A percentile compares a stretch with the other conserved stretches of the same genome.
phyloP scores from a whole-genome alignment of 2,113 vertebrate genomes.

The Picathartes gymnocephalus region DNA sequence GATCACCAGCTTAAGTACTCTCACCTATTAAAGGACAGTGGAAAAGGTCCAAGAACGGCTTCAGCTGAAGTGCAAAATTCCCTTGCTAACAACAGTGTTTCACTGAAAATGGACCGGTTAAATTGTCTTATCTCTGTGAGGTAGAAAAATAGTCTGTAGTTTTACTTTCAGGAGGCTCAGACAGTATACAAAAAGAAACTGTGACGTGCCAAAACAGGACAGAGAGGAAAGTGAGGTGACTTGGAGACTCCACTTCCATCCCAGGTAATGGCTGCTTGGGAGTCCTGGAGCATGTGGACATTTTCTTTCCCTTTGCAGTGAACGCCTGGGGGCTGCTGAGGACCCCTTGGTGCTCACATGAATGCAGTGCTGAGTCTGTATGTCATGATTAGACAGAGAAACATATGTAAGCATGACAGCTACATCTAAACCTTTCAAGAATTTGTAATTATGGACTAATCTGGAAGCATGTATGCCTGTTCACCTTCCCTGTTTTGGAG shows the following conservation, averaged over 20 bases:
- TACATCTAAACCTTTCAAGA: background rate
- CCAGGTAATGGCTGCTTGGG: background rate
- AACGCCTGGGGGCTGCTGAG: fast-evolving
- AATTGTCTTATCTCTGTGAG: background rate
- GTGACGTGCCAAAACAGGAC: background rate
- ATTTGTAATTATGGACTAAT: background rate
- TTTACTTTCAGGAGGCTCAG: background rate
- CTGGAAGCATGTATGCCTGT: background rate
- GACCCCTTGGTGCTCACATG: background rate
- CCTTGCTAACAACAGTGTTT: background rate
- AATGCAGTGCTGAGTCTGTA: background rate
- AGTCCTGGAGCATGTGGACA: background rate
- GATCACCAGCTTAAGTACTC: background rate
- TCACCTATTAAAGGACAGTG: background rate
- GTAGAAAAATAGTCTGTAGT: background rate
- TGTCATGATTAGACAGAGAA: background rate
- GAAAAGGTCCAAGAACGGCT: background rate
- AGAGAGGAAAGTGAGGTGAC: fast-evolving
- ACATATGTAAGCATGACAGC: background rate
- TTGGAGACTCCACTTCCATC: background rate
- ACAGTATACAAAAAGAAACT: background rate
- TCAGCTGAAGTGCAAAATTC: background rate
- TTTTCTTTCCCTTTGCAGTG: background rate
- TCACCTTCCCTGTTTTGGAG: background rate
- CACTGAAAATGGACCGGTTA: background rate